Base-by-base conservation (phyloP, 2,113 vertebrate species). In the Limanda limanda region DNA sequence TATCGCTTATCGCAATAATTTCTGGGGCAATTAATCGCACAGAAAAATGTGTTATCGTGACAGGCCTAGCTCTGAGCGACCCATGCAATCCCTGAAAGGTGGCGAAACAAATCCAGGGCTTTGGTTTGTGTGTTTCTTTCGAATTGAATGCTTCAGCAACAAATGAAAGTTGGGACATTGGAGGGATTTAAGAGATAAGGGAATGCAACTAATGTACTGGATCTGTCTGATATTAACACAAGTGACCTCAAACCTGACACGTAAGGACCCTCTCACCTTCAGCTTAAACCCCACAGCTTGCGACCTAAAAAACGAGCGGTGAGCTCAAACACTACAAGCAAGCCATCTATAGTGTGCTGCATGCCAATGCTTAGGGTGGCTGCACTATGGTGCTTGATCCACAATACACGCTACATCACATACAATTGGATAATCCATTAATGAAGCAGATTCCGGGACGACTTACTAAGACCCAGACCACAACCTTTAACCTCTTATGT, bases 151-250 rank as follows among this genome's bases (percentile, higher is more conserved):
- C 82, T 81, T 80, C 67, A 57, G 67, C 42, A 76, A 83, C 74
- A 74, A 78, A 65, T 71, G 40, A 83, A 87, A 89, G 62, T 87
- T 81, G 60, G 45, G 24, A 25, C 61, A 75, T 47, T 27, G 25
- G 59, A 85, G 27, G 78, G 83, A 88, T 86, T 89, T 75, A 83
- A 56, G 24, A 84, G 88, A 87, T 86, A 71, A 88, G n/a, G 11
- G 55, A 57, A 68, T 64, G 67, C 59, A 61, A 86, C 64, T 82
- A 86, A 84, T 80, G 71, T 74, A 68, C 57, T 40, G 40, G 51
- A 68, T 86, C 77, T 70, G 74, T 77, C 58, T 48, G 59, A 76
- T 57, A 76, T 80, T 67, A 82, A 83, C 88, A 82, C 52, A 71
- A 73, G 72, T 85, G 76, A 88, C 86, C 82, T 86, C 78, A 76